phyloP scores from a whole-genome alignment of 2,888 invertebrate species.

The Didymodactylos carnosus region DNA sequence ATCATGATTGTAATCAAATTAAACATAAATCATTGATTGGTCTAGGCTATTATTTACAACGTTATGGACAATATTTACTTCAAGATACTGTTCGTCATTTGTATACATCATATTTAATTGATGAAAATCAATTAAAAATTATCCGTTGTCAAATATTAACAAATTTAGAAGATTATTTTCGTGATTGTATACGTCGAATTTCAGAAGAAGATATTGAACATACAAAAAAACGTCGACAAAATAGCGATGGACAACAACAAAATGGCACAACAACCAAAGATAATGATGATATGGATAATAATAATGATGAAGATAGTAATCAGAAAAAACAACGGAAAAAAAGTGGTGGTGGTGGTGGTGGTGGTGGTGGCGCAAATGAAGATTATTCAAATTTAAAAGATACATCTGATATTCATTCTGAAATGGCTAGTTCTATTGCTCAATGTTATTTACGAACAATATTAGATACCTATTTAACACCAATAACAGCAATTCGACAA shows the following conservation, averaged over 20 bases:
- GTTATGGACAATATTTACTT: slow-evolving; percentile 9
- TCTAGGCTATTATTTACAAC: slow-evolving; percentile 38
- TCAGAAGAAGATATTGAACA: background rate
- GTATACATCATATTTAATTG: background rate
- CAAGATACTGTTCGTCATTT: slow-evolving; percentile 1
- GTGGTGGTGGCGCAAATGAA: too few relatives aligned
- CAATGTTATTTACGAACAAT: slow-evolving; percentile 85
- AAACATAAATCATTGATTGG: slow-evolving; percentile 35
- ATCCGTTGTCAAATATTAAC: slow-evolving; percentile 2
- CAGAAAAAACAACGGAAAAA: too few relatives aligned
- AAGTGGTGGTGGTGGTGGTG: too few relatives aligned
- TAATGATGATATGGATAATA: background rate
- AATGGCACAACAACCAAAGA: background rate
- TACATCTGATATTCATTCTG: slow-evolving; percentile 93
- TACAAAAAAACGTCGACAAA: too few relatives aligned
- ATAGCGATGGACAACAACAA: background rate
- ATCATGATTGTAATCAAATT: slow-evolving; percentile 48
- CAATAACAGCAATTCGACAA: slow-evolving; percentile 58
- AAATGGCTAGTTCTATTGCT: slow-evolving; percentile 92
- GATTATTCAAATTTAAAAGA: slow-evolving; percentile 79
- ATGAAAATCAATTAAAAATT: background rate
- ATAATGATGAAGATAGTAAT: slow-evolving; percentile 39
- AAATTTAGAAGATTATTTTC: slow-evolving; percentile 6
- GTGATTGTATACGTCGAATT: background rate
- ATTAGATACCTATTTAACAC: slow-evolving; percentile 68